A percentile compares a stretch with the other conserved stretches of the same genome.
phyloP scores from a whole-genome alignment of 2,888 invertebrate species.

The Pristionchus japonicus region DNA sequence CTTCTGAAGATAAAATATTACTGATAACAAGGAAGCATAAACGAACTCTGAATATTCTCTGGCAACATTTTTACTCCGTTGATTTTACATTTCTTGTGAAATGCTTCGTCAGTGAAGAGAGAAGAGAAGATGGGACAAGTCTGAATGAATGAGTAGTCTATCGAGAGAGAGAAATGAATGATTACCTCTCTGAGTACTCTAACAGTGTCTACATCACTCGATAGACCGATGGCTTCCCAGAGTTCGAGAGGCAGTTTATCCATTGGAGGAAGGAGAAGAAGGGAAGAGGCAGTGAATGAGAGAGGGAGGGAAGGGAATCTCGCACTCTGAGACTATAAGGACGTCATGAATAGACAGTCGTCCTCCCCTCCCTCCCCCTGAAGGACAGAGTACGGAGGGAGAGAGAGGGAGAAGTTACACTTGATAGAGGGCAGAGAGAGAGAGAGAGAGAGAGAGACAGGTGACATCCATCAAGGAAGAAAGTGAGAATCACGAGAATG shows the following conservation, averaged over 20 bases:
- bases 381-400: slow-evolving; percentile 10
- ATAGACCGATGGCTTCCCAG: neutral
- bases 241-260: slow-evolving; percentile 17
- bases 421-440: neutral
- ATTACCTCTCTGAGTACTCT: slow-evolving; percentile 19
- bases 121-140: neutral
- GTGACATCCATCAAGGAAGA: neutral
- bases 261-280: neutral
- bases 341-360: slow-evolving; percentile 1
- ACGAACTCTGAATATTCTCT: neutral
- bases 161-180: neutral
- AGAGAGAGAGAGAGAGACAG: neutral
- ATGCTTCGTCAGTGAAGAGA: neutral
- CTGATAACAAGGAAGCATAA: neutral
- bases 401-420: too few relatives aligned
- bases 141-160: neutral
- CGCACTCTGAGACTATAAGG: neutral
- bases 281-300: neutral
- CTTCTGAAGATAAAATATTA: neutral
- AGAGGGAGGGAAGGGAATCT: neutral
- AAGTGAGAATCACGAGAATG: neutral
- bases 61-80: neutral
- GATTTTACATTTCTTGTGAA: neutral
- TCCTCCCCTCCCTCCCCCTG: neutral
- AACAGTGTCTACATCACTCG: neutral